Evolutionary conservation across 2,888 invertebrate species (phyloP), one percentile per base, ranked within the genome.

Genomic region (Lamellibrachia satsuma): DNA sequence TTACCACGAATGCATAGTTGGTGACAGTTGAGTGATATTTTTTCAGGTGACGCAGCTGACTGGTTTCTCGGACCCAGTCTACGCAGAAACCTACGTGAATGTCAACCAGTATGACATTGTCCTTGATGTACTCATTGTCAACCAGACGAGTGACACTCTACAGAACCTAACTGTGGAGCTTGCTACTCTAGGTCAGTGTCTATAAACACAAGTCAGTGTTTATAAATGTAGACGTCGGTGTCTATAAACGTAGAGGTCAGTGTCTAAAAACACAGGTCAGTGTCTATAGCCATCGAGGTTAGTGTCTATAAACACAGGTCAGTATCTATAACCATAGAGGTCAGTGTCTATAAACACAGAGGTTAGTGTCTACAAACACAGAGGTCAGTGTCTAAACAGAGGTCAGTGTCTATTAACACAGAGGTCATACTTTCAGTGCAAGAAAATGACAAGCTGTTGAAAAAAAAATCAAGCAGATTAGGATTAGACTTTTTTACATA

Each of bases 11-110:
- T 55, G 7, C 9, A 55, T 55, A 55, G 75, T 11, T 22, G 75
- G 22, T 75, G 15, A 75, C 4, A 75, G 15, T 75, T 75, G 75
- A 75, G 15, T 75, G 75, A 15, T 75, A 7, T 55, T n/a, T 91
- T 57, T 91, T 57, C 94, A 97, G 96, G 97, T 99, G 94, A 99
- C 99, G 90, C 99, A 99, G 97, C 97, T 99, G 95, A 99, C 99
- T 4, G 99, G 99, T 22, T 99, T 99, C 97, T 99, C 99, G 0
- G 99, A 99, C 97, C 99, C 99, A 0, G 99, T 99, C 93, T 99
- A 99, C 97, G 99, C 99, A 0, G 99, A 99, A 97, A 99, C 99
- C n/a, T 98, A 99, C 96, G 99, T 99, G 1, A 98, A 99, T 96
- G 99, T 99, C 94, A 97, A 97, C 95, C 96, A 96, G 95, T 99